Evolutionary conservation across 2,113 vertebrate genomes (phyloP), one percentile per base, ranked within the genome.

Genomic region (Alexandromys fortis): DNA sequence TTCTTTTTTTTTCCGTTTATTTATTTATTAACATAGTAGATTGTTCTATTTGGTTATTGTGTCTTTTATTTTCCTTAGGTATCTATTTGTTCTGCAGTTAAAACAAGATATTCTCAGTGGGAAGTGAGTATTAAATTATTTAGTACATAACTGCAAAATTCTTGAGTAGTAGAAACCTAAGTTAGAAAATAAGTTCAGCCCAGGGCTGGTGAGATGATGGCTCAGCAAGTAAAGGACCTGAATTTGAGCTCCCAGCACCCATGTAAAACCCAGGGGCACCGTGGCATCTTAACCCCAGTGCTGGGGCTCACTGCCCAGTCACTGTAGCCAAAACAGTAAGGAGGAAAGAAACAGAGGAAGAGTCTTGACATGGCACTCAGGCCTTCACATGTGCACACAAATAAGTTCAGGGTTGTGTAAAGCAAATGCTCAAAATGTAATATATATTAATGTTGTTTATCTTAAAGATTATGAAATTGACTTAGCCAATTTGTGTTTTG

Each of bases 101-200:
- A 99, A 99, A 97, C 99, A 99, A 98, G 99, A 99, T 98, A 98
- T 99, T 98, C 99, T 99, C 97, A 99, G 99, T 99, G 99, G 99
- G 97, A 99, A 99, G 99, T 99, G 98, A 99, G 99, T 99, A 58
- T 88, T 92, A 58, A 72, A 55, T 94, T 92, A 67, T 83, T 94
- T 89, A 82, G 42, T 94, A 91, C 70, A 86, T 91, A 90, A 82
- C 24, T 90, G 35, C 33, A 70, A n/a, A 68, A 52, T 97, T 90
- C 35, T 82, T 79, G 26, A 72, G 33, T 94, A 92, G 33, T 83
- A 93, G 49, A 90, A 95, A 91, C 81, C n/a, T 92, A 3, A 86
- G 81, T 94, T 85, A 75, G 19, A 87, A 83, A 96, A 49, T 85
- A 93, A 93, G 12, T 67, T 86, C 17, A 86, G 28, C 19, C 5